A percentile compares a stretch with the other conserved stretches of the same genome.
phyloP scores from a whole-genome alignment of 2,888 invertebrate genomes.

The Plusia festucae region DNA sequence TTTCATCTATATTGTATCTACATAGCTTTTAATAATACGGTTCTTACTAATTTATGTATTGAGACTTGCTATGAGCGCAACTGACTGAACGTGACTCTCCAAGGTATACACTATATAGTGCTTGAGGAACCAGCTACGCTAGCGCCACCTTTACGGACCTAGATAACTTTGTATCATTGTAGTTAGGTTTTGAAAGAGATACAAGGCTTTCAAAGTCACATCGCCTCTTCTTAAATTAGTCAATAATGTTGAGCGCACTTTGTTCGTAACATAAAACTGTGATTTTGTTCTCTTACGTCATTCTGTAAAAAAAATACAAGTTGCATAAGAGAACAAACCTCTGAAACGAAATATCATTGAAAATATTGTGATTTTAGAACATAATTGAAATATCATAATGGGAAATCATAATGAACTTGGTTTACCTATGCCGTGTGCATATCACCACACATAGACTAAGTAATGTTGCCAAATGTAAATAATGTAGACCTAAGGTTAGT shows the following conservation, averaged over 20 bases:
- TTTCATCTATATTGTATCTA: no score
- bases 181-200: conserved; percentile 26
- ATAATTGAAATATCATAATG: conserved; percentile 77
- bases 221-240: conserved; percentile 25
- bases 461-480: conserved; percentile 88
- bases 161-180: background rate
- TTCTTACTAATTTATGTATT: no score
- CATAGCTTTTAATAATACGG: no score
- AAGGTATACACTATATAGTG: no score
- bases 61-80: no score
- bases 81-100: no score
- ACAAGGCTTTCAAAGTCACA: conserved; percentile 11
- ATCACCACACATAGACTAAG: conserved; percentile 86
- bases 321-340: conserved; percentile 48
- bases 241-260: conserved; percentile 42
- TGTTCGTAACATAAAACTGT: conserved; percentile 52
- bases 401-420: conserved; percentile 72
- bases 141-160: background rate
- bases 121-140: background rate
- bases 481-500: conserved; percentile 59
- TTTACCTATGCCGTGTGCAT: conserved; percentile 83
- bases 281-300: conserved; percentile 48
- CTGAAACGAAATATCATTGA: conserved; percentile 74
- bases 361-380: conserved; percentile 82
- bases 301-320: conserved; percentile 23